A percentile compares a stretch with the other conserved stretches of the same genome.
phyloP scores from a whole-genome alignment of 64 coral and sea anemone genomes.

The Montipora sp. region DNA sequence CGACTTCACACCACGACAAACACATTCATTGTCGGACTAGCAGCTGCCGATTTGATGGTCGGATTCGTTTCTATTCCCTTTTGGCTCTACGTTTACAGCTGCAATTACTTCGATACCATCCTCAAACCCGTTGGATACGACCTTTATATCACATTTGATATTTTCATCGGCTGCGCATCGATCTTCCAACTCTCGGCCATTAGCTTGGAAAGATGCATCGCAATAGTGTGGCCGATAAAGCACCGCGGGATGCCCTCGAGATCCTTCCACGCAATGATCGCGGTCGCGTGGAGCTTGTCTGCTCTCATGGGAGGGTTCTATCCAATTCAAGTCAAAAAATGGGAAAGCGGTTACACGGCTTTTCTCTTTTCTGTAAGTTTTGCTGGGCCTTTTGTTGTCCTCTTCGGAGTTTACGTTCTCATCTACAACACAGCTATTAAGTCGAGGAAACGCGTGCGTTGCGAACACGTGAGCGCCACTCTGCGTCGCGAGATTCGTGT shows the following conservation, averaged over 20 bases:
- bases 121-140: neutral
- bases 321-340: conserved; percentile 38
- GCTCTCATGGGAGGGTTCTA: conserved; percentile 61
- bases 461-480: conserved; percentile 2
- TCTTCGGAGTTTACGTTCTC: conserved; percentile 65
- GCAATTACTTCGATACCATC: neutral
- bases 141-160: conserved; percentile 64
- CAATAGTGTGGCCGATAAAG: conserved; percentile 73
- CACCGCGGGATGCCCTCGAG: conserved; percentile 26
- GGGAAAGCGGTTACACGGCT: conserved; percentile 50
- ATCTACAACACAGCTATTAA: conserved; percentile 42
- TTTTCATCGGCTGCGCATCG: conserved; percentile 83
- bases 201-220: conserved; percentile 81
- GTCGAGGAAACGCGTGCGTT: neutral
- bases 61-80: conserved; percentile 66
- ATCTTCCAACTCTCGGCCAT: conserved; percentile 89
- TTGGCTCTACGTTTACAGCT: conserved; percentile 73
- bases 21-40: conserved; percentile 77
- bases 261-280: conserved; percentile 51
- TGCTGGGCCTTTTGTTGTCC: conserved; percentile 67
- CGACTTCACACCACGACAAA: conserved; percentile 79
- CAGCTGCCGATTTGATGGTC: conserved; percentile 76
- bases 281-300: conserved; percentile 61
- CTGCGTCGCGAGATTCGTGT: conserved; percentile 60
- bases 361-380: conserved; percentile 61